Conservation (phyloP, 1,140 invertebrate species). For the Scaptomyza hsui region DNA sequence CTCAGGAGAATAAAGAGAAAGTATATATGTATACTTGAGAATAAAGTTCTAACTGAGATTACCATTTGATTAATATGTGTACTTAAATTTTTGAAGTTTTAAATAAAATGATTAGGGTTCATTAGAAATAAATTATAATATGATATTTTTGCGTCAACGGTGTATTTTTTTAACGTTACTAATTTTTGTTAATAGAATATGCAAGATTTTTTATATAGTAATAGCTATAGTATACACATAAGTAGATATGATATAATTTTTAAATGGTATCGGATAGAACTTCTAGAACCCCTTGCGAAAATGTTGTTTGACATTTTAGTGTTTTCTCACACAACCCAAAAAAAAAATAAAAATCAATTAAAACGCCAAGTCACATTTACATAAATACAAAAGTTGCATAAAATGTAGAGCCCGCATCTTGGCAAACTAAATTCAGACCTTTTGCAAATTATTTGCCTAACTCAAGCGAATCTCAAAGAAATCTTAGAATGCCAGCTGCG, state of each 20-base stretch:
- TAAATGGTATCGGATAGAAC: too few relatives aligned
- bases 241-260: too few relatives aligned
- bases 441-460: conserved; percentile 54
- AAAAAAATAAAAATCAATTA: not conserved
- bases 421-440: not conserved
- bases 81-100: too few relatives aligned
- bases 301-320: not conserved
- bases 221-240: too few relatives aligned
- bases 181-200: too few relatives aligned
- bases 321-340: conserved; percentile 32
- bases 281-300: not conserved
- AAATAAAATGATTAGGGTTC: too few relatives aligned
- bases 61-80: too few relatives aligned
- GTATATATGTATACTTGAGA: not conserved
- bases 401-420: conserved; percentile 44
- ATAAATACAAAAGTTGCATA: conserved; percentile 35
- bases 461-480: conserved; percentile 20
- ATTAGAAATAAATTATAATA: too few relatives aligned
- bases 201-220: too few relatives aligned
- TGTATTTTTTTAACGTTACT: too few relatives aligned
- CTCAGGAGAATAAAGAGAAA: not conserved
- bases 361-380: conserved; percentile 25
- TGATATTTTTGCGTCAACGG: too few relatives aligned
- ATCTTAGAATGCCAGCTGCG: conserved; percentile 55
- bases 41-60: too few relatives aligned